Percentiles rank a stretch among this genome's conserved stretches.
These are phyloP conservation scores for Sinocyclocheilus maitianheensis DNA, from an alignment of 2,113 vertebrate species.

Conservation along the genomic window DNA sequence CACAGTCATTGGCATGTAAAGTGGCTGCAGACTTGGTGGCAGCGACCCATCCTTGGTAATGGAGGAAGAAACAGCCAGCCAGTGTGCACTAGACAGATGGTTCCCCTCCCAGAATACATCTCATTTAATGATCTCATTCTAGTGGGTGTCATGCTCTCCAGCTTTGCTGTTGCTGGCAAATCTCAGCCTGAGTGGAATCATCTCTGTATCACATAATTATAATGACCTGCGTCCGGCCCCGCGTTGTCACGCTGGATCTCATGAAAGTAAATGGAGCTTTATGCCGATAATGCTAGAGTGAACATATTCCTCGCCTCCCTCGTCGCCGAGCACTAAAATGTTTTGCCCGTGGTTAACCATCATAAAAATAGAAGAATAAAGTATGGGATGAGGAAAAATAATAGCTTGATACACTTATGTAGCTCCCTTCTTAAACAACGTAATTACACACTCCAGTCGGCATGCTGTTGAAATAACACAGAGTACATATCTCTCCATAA, in stretches of 20 bases:
- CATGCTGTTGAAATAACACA: constrained; percentile 7
- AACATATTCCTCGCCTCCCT: not conserved
- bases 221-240: constrained; percentile 24
- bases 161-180: constrained; percentile 32
- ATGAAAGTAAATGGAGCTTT: constrained; percentile 47
- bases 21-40: constrained; percentile 12
- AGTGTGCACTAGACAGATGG: constrained; percentile 46
- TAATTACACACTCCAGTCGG: constrained; percentile 27
- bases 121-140: constrained; percentile 56
- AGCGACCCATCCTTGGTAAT: constrained; percentile 32
- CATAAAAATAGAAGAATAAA: constrained; percentile 19
- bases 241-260: constrained; percentile 5
- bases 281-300: constrained; percentile 31
- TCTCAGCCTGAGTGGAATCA: constrained; percentile 33
- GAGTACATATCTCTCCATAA: constrained; percentile 3
- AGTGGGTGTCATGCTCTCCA: constrained; percentile 38
- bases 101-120: constrained; percentile 47
- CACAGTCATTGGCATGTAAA: constrained; percentile 8
- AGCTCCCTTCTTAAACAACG: constrained; percentile 24
- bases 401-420: constrained; percentile 15
- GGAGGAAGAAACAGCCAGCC: constrained; percentile 26
- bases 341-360: constrained; percentile 12
- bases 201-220: constrained; percentile 43
- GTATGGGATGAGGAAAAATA: not conserved
- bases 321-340: not conserved